Percentiles rank a stretch among this genome's conserved stretches.
These are phyloP conservation scores for Melanargia galathea DNA, from an alignment of 2,888 invertebrate genomes.

Conservation along the genomic window DNA sequence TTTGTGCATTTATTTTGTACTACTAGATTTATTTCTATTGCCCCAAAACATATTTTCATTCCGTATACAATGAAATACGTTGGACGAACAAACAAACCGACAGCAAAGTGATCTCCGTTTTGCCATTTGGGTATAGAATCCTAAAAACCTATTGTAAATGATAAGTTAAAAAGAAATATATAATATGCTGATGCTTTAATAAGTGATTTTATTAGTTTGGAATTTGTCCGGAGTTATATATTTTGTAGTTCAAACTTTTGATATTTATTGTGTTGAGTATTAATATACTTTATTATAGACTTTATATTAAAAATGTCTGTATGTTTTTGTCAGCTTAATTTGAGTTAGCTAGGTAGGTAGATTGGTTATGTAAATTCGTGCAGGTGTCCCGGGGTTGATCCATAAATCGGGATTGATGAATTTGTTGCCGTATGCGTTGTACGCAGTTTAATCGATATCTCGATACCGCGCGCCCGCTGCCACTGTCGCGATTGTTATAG, in stretches of 20 bases:
- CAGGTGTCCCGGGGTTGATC: conserved; percentile 21
- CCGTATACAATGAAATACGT: no score
- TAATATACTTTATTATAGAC: no score
- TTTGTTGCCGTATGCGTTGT: conserved; percentile 25
- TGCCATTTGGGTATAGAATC: no score
- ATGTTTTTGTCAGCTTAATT: background rate
- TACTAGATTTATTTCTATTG: background rate
- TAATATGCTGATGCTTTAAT: no score
- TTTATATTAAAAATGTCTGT: background rate
- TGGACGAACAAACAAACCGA: no score
- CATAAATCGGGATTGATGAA: conserved; percentile 32
- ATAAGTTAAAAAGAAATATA: no score
- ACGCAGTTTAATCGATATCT: conserved; percentile 16
- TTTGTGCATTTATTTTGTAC: background rate
- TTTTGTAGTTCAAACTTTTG: no score
- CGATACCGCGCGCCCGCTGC: background rate
- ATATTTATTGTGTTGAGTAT: no score
- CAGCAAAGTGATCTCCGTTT: no score
- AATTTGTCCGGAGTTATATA: no score
- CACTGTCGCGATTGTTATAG: background rate
- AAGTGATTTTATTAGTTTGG: no score
- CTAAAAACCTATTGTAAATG: no score
- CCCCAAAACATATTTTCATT: background rate
- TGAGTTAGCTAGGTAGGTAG: background rate
- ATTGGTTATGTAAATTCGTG: background rate